These are phyloP conservation scores for Phlogophora meticulosa DNA, from an alignment of 2,888 invertebrate genomes.

Conservation along the genomic window DNA sequence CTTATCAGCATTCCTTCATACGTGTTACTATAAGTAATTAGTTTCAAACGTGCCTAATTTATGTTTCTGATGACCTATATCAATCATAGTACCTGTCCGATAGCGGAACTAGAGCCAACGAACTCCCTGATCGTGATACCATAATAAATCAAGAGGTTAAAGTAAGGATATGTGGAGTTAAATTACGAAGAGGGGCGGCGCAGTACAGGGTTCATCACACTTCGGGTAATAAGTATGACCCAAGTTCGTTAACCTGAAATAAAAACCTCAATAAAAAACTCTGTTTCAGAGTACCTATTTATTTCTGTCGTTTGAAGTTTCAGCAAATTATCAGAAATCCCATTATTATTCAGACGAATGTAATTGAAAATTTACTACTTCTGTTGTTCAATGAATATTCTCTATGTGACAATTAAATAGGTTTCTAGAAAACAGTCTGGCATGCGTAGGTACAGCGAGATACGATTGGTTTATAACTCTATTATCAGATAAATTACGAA, in stretches of 20 bases:
- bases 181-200: constrained; percentile 44
- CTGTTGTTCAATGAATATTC: background rate
- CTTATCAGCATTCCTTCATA: background rate
- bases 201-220: constrained; percentile 34
- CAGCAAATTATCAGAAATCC: background rate
- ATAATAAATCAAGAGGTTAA: constrained; percentile 31
- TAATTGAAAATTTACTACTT: background rate
- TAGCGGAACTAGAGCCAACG: constrained; percentile 24
- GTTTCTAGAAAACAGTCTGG: constrained; percentile 2
- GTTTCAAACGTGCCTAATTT: background rate
- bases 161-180: constrained; percentile 29
- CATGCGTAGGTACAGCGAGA: background rate
- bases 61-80: constrained; percentile 3
- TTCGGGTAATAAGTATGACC: constrained; percentile 14
- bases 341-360: background rate
- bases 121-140: constrained; percentile 25
- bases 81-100: constrained; percentile 6
- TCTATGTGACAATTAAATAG: background rate
- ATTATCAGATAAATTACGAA: constrained; percentile 29
- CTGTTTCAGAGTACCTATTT: background rate
- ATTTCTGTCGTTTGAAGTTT: background rate
- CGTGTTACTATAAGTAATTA: constrained; percentile 10
- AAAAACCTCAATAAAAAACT: background rate
- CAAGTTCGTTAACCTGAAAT: constrained; percentile 38
- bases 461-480: constrained; percentile 13